Base-by-base conservation (phyloP, 2,888 invertebrate species). In the Bibio marci region DNA sequence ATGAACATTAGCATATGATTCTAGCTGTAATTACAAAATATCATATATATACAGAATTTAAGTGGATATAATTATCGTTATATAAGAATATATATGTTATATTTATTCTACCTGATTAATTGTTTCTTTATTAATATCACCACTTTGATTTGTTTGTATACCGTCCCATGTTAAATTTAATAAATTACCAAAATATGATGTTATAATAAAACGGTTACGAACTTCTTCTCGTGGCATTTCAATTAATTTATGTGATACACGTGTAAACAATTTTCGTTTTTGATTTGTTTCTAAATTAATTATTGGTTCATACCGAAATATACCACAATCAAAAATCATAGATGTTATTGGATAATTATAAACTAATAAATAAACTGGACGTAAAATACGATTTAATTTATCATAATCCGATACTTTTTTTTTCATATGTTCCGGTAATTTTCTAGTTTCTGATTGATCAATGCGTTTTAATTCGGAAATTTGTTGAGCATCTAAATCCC, bases 401-500 rank as follows among this genome's bases (percentile, higher is more conserved):
- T 71, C 71, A 41, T 65, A 70, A 0, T 66, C 64, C 1, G 81
- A 80, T 26, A 19, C 65, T 43, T 72, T 71, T 15, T 69, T 62
- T 1, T 65, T 53, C 31, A 81, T 53, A 1, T 68, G 71, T 11
- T 69, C 65, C 1, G 80, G 78, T 38, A 69, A 60, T 46, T 56
- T 60, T 4, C 51, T 43, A 50, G 41, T 47, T 38, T 49, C 22
- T 34, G 10, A n/a, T 19, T n/a, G 17, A 7, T 31, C 38, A 12
- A 6, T 6, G 15, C 27, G 12, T 15, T 36, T 27, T 12, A 18
- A 4, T 28, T 27, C 36, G 7, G 28, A 4, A 7, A 28, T 28
- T 19, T 15, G 76, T 70, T 46, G 70, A 66, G 44, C 37, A 38
- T 73, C 70, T 37, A 82, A 58, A 59, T 78, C 73, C 81, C 82